Conservation (phyloP, 2,797 vertebrate species). For the Microchirus variegatus region DNA sequence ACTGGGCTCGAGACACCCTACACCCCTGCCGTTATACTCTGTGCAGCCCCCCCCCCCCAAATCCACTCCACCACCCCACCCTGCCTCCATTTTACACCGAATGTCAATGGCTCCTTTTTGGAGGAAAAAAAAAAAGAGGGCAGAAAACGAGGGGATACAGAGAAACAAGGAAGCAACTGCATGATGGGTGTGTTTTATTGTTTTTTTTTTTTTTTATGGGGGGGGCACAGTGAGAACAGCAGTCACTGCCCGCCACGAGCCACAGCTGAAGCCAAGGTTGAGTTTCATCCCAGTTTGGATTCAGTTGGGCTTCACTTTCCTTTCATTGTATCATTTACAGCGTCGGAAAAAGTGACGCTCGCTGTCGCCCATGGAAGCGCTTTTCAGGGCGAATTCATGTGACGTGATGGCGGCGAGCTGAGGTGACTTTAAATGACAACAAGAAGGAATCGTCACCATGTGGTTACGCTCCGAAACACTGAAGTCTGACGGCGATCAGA, state of each 20-base stretch:
- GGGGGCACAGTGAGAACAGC: constrained; percentile 56
- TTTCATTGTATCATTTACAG: constrained; percentile 29
- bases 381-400: constrained; percentile 1
- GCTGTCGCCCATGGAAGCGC: neutral
- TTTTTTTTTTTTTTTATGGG: constrained; percentile 14
- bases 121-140: constrained; percentile 39
- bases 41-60: constrained; percentile 52
- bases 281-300: constrained; percentile 52
- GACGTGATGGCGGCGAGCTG: neutral
- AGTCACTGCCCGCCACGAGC: constrained; percentile 39
- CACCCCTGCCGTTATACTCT: constrained; percentile 72
- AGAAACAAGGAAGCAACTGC: constrained; percentile 74
- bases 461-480: neutral
- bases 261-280: constrained; percentile 71
- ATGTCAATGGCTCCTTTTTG: constrained; percentile 76
- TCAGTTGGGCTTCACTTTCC: constrained; percentile 24
- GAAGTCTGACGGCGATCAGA: constrained; percentile 17
- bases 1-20: constrained; percentile 84
- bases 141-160: constrained; percentile 42
- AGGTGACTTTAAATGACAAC: neutral
- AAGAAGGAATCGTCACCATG: neutral
- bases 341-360: constrained; percentile 31
- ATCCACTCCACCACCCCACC: constrained; percentile 34
- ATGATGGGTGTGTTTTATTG: constrained; percentile 69
- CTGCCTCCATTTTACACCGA: constrained; percentile 70